Base-by-base conservation (phyloP, 2,797 vertebrate genomes). In the Sphenopsis melanotis region DNA sequence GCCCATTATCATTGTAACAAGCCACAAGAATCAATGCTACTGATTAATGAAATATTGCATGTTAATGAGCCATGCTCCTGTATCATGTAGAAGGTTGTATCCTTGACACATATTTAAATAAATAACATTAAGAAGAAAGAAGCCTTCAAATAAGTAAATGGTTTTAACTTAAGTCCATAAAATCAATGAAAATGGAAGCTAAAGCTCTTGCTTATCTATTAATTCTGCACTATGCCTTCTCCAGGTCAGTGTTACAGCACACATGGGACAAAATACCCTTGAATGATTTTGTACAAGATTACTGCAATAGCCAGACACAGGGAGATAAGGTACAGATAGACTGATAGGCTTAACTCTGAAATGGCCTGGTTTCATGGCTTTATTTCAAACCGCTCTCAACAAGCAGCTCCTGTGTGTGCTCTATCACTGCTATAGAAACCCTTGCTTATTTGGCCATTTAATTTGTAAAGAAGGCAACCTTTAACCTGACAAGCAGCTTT, bases 241-340 rank as follows among this genome's bases (percentile, higher is more conserved):
- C 49, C 81, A 83, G 95, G 89, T 95, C 96, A 95, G 81, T 83
- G 86, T 97, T 93, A 93, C 80, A 92, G 90, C 75, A 71, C 92
- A 87, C 84, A 24, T 30, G 87, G 90, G 90, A 92, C 81, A 85
- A 92, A 96, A 93, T 95, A 95, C 83, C 93, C 94, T 97, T 96
- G 71, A 94, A 71, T 93, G 89, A 93, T 95, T 97, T 90, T 95
- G 90, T 92, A 61, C 68, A 80, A 91, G 96, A 91, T 95, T 90
- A 89, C 78, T 70, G 84, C 41, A 74, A n/a, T 64, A 80, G 60
- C 56, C 92, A 92, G 90, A 77, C 78, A 44, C 34, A n/a, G 63
- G 63, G 66, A 95, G 90, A 89, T 89, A 92, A 95, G 81, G 90
- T 87, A 59, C n/a, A 83, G 92, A 91, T 42, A 32, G 79, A 61